Base-by-base conservation (phyloP, 2,797 vertebrate genomes). In the Synanceia verrucosa region DNA sequence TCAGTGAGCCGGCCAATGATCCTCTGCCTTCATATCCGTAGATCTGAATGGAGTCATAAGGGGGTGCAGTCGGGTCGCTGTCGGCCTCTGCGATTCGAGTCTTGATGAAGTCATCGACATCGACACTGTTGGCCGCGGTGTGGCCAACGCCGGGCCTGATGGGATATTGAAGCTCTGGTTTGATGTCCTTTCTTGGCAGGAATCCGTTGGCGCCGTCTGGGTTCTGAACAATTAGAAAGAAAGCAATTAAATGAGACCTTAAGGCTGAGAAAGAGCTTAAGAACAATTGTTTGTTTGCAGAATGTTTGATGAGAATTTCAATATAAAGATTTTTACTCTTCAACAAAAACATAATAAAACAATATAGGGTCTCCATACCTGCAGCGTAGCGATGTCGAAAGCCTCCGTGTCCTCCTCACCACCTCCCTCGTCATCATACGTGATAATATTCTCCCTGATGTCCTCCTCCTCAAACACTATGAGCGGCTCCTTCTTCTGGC, bases 31-130 rank as follows among this genome's bases (percentile, higher is more conserved):
- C 98, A 0, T 99, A 99, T 71, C 97, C 98, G 14, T 99, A 99
- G 95, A 99, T 98, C 95, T 99, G 98, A 82, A 99, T 99, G 81
- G 97, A 99, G 93, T 99, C 98, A 65, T 99, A 99, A 0, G 98
- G 98, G 1, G 98, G 97, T 2, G 98, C 97, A 0, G 97, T 98
- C 0, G 98, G 97, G 84, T 99, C 98, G 0, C 96, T 93, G 88
- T 99, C 97, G 0, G 97, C 97, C 76, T 99, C 97, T 1, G 95
- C 95, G 76, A 99, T 97, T 23, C 97, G 94, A 0, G 95, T 95
- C 92, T 94, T 98, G 92, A 99, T 99, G 94, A 99, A 99, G 84
- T 98, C 97, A 28, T 99, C 97, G 0, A 99, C 97, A 1, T 99
- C 97, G 3, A 99, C 96, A 0, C 97, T 98, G 86, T 94, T 97